Base-by-base conservation (phyloP, 2,113 vertebrate species). In the Tenrec ecaudatus region DNA sequence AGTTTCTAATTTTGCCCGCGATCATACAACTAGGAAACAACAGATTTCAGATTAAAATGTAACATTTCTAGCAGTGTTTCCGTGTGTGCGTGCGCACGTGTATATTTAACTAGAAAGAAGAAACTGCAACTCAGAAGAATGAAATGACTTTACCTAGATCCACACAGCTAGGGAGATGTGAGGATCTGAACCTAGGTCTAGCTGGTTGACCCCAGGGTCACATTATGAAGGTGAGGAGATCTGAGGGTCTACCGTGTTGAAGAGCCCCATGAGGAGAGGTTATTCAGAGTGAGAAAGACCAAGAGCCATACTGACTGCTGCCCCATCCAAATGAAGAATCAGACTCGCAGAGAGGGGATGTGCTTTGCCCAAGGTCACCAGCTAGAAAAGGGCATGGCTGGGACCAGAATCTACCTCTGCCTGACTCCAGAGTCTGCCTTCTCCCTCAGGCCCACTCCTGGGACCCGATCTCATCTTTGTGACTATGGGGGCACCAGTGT, bases 101-200 rank as follows among this genome's bases (percentile, higher is more conserved):
- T 73, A 12, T 62, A 25, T 69, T 40, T 82, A 58, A 82, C 68
- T 57, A 6, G 58, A 68, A 75, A 68, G 76, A 66, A 84, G 38
- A 86, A 43, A 86, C 4, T 82, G 25, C 31, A 86, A 20, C 16
- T 90, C 58, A 68, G 22, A 77, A 40, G 82, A 3, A 1, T 91
- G 29, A 57, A 77, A 9, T 81, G 75, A 64, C 57, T 90, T 90
- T 82, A n/a, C 66, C 33, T 66, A 91, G 92, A 91, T 64, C 58
- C 36, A 80, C 47, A 76, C 27, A 88, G 17, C 23, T 22, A 78
- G 43, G 47, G 47, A 53, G 47, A 53, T 53, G 47, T 53, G 47
- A 53, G 47, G 47, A 53, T 53, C 11, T 53, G 47, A 53, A 53
- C 47, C 47, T 53, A 53, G 47, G 47, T 53, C 47, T 53, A 53